Percentiles rank a stretch among this genome's conserved stretches.
These are phyloP conservation scores for Balearica regulorum DNA, from an alignment of 2,797 vertebrate species.

Conservation along the genomic window DNA sequence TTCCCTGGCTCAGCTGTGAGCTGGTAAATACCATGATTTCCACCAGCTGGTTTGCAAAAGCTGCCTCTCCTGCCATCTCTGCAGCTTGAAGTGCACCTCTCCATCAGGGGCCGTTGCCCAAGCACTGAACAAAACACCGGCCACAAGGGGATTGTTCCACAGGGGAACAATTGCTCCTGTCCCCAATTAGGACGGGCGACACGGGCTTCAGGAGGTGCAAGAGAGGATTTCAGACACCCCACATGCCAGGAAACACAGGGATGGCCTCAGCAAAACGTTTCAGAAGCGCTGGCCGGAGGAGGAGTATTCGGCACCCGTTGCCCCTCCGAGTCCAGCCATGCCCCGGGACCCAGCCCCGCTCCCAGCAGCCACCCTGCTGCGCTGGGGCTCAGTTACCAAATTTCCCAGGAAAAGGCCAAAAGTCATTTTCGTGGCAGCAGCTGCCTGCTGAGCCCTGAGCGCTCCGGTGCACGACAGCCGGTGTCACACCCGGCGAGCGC, in stretches of 20 bases:
- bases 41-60: conserved; percentile 6
- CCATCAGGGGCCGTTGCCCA: not conserved
- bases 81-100: not conserved
- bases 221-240: not conserved
- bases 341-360: not conserved
- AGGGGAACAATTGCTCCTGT: not conserved
- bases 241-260: accelerated
- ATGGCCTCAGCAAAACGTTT: not conserved
- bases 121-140: accelerated
- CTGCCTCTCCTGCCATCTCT: not conserved
- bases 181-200: not conserved
- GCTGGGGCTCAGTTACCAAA: not conserved
- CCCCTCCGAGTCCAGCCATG: accelerated
- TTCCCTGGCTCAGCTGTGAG: conserved; percentile 11
- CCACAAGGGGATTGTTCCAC: too few relatives aligned
- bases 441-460: not conserved
- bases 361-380: not conserved
- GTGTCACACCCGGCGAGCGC: accelerated
- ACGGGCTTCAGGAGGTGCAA: not conserved
- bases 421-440: not conserved
- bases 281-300: not conserved
- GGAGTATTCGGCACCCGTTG: not conserved
- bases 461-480: accelerated
- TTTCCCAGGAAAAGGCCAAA: not conserved
- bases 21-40: conserved; percentile 9